A percentile compares a stretch with the other conserved stretches of the same genome.
Evolutionary conservation across 2,888 invertebrate genomes (phyloP).

Genomic region (Lamellibrachia satsuma): DNA sequence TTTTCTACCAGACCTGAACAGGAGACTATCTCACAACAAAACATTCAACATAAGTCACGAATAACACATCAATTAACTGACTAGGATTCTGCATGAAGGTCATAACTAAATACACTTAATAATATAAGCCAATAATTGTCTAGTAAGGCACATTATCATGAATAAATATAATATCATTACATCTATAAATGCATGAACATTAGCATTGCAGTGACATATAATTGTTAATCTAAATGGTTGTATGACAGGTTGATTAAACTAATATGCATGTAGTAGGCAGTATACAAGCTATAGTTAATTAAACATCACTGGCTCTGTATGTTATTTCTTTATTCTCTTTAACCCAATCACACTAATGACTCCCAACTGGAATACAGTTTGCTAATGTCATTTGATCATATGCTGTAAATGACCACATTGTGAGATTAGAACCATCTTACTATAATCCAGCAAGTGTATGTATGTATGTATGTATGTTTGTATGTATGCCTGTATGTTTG

Average conservation of each 20-base stretch:
- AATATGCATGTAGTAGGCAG: background rate
- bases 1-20: background rate
- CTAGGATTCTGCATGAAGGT: background rate
- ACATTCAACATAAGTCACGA: background rate
- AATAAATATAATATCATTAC: background rate
- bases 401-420: background rate
- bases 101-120: background rate
- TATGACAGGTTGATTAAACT: background rate
- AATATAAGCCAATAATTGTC: slow-evolving; percentile 7
- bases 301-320: background rate
- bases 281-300: background rate
- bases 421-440: background rate
- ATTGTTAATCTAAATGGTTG: slow-evolving; percentile 8
- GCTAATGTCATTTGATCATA: background rate
- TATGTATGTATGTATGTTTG: background rate
- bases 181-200: background rate
- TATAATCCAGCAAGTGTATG: background rate
- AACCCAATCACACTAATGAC: background rate
- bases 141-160: background rate
- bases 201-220: background rate
- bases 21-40: background rate
- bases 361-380: background rate
- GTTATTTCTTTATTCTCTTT: background rate
- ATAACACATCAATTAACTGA: background rate
- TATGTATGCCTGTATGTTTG: no score